Conservation (phyloP, 2,888 invertebrate genomes). For the Hedya salicella region DNA sequence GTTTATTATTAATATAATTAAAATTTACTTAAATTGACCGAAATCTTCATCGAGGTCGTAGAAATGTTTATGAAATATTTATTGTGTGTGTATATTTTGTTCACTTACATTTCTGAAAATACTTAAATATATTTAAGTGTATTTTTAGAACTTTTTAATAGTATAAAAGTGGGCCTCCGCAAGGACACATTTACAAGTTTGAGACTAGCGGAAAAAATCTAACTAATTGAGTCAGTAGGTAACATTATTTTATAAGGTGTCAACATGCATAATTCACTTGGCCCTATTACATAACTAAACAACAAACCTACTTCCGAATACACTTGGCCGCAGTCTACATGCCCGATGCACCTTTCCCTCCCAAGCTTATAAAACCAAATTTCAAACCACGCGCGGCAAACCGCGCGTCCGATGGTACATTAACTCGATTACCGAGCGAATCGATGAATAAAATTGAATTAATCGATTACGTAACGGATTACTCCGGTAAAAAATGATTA, state of each 20-base stretch:
- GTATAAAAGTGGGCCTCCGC: too few species aligned
- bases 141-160: too few species aligned
- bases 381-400: neutral
- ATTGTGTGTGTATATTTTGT: too few species aligned
- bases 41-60: too few species aligned
- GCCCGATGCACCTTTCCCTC: neutral
- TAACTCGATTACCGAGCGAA: constrained; percentile 27
- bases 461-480: constrained; percentile 35
- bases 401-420: constrained; percentile 9
- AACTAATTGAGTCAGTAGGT: neutral
- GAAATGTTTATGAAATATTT: too few species aligned
- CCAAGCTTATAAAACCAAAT: constrained; percentile 6
- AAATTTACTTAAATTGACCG: too few species aligned
- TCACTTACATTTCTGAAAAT: too few species aligned
- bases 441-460: constrained; percentile 42
- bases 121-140: too few species aligned
- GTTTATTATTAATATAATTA: too few species aligned
- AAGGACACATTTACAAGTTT: too few species aligned
- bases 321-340: neutral
- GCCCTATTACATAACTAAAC: constrained; percentile 26
- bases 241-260: constrained; percentile 8
- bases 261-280: constrained; percentile 18
- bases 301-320: constrained; percentile 30
- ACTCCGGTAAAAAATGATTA: constrained; percentile 35
- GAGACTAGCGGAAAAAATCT: neutral